Percentiles rank a stretch among this genome's conserved stretches.
These are phyloP conservation scores for Pararge aegeria DNA, from an alignment of 1,140 invertebrate genomes.

Conservation along the genomic window DNA sequence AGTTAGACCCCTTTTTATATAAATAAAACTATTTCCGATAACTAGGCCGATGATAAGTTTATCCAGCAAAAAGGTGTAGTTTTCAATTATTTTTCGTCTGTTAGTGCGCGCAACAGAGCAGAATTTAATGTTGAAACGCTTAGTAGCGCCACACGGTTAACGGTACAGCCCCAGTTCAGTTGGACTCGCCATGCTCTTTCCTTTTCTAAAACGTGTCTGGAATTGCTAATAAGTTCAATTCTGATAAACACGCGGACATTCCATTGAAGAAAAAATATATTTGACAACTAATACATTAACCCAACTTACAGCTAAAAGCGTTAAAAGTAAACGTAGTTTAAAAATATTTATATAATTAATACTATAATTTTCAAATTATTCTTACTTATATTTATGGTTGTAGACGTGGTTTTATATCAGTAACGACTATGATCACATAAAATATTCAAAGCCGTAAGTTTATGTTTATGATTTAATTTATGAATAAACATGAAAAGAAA, in stretches of 20 bases:
- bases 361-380: too few relatives aligned
- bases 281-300: too few relatives aligned
- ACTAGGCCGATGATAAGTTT: too few relatives aligned
- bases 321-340: too few relatives aligned
- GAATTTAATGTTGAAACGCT: conserved; percentile 18
- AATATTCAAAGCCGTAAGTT: background rate
- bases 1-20: too few relatives aligned
- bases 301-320: too few relatives aligned
- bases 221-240: conserved; percentile 13
- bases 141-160: conserved; percentile 21
- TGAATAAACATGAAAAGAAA: conserved; percentile 28
- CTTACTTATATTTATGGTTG: background rate
- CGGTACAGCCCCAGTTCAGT: conserved; percentile 16
- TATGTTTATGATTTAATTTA: conserved; percentile 15
- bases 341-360: too few relatives aligned
- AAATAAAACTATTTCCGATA: background rate
- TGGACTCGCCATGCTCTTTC: conserved; percentile 16
- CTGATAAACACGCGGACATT: background rate
- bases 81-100: conserved; percentile 6
- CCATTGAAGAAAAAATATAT: background rate
- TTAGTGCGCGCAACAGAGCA: conserved; percentile 12
- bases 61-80: background rate
- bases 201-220: conserved; percentile 26
- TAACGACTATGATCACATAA: background rate
- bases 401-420: background rate